These are phyloP conservation scores for Uropsilus gracilis DNA, from an alignment of 2,113 vertebrate species.

Conservation along the genomic window DNA sequence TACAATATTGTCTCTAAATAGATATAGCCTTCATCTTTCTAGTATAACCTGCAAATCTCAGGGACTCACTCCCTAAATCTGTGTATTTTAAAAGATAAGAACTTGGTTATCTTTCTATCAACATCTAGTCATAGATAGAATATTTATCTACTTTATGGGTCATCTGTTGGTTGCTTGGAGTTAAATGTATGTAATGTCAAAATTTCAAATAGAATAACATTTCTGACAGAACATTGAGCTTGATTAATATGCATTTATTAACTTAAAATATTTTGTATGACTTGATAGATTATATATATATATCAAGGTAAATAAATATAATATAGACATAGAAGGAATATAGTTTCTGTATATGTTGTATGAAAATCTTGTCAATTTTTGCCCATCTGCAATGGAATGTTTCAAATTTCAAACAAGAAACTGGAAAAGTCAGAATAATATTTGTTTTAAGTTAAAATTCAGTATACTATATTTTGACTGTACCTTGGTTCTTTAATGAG, in stretches of 20 bases:
- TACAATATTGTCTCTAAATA: not conserved
- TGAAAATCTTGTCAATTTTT: no score
- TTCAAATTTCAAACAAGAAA: not conserved
- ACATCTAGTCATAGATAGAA: not conserved
- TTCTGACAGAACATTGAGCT: not conserved
- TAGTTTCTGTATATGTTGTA: no score
- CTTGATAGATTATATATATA: not conserved
- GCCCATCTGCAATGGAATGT: not conserved
- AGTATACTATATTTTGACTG: not conserved
- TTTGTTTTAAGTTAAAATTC: not conserved
- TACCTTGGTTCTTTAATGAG: not conserved
- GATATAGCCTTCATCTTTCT: not conserved
- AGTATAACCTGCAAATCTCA: not conserved
- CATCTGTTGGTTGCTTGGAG: not conserved
- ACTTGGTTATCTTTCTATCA: not conserved
- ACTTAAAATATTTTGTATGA: not conserved
- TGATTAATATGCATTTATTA: not conserved
- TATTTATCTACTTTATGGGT: not conserved
- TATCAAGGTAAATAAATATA: not conserved
- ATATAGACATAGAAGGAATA: not conserved
- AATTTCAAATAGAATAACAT: not conserved
- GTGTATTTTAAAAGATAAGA: not conserved
- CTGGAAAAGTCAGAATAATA: not conserved
- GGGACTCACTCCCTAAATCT: not conserved
- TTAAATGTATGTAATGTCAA: not conserved